Evolutionary conservation across 1,140 invertebrate species (phyloP).

Genomic region (Eumaeus atala): DNA sequence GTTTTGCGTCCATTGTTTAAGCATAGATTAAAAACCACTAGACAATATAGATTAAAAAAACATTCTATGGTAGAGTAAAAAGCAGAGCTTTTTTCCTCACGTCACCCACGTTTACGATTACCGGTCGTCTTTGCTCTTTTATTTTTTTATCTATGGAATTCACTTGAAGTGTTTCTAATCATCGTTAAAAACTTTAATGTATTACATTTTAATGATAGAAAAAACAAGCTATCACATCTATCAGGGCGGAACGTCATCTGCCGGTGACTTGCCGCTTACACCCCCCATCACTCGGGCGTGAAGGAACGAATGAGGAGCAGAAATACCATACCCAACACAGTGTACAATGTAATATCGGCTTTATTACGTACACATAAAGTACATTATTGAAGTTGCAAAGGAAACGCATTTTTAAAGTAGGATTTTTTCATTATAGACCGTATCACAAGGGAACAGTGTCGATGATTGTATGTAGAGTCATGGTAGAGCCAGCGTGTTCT

Average conservation of each 20-base stretch:
- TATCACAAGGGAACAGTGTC: conserved; percentile 16
- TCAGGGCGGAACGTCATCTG: conserved; percentile 36
- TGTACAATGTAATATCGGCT: conserved; percentile 22
- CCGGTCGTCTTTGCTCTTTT: too few species aligned
- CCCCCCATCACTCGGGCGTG: conserved; percentile 29
- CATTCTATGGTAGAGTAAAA: too few species aligned
- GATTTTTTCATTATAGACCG: not conserved
- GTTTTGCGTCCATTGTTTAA: too few species aligned
- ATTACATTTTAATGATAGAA: conserved; percentile 16
- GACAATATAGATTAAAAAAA: too few species aligned
- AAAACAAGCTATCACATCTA: conserved; percentile 47
- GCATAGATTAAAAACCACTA: too few species aligned
- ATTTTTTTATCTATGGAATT: too few species aligned
- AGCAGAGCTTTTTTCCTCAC: too few species aligned
- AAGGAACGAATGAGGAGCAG: conserved; percentile 26
- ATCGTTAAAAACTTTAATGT: conserved; percentile 1
- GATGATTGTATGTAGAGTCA: conserved; percentile 15
- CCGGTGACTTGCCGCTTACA: conserved; percentile 33
- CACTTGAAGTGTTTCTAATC: too few species aligned
- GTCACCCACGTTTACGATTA: too few species aligned
- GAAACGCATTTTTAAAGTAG: not conserved
- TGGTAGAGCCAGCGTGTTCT: conserved; percentile 18
- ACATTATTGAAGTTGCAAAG: not conserved
- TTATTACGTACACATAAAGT: conserved; percentile 15
- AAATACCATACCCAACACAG: conserved; percentile 22